These are phyloP conservation scores for Tympanoctomys barrerae DNA, from an alignment of 2,797 vertebrate species.

Conservation along the genomic window DNA sequence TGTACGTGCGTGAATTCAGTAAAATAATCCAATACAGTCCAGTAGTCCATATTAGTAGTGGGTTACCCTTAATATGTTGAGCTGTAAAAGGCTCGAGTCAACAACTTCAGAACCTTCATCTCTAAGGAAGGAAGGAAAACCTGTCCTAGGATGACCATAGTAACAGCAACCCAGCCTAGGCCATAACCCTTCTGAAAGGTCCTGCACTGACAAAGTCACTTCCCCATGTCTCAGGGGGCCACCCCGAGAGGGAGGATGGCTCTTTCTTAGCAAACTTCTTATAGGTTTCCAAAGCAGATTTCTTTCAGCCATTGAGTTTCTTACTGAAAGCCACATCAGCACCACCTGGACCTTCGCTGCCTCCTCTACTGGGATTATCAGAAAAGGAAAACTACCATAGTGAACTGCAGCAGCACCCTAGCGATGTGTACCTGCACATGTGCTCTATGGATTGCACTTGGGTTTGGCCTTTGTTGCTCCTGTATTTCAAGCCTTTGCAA, in stretches of 20 bases:
- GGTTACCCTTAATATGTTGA: too few relatives aligned
- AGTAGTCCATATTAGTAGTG: too few relatives aligned
- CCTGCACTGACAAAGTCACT: rapidly evolving
- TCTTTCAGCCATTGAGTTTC: not conserved
- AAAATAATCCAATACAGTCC: too few relatives aligned
- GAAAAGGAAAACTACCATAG: constrained; percentile 29
- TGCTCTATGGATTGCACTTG: too few relatives aligned
- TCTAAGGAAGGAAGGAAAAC: not conserved
- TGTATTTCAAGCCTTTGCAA: not conserved
- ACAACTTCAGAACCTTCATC: not conserved
- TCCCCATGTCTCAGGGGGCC: not conserved
- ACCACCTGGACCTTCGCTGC: not conserved
- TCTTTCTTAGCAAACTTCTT: not conserved
- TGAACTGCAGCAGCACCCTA: not conserved
- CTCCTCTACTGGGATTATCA: not conserved
- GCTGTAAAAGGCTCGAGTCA: too few relatives aligned
- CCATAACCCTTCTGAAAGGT: not conserved
- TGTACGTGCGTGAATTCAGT: too few relatives aligned
- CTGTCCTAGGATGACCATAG: not conserved
- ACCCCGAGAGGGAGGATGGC: not conserved
- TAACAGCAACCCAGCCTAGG: not conserved
- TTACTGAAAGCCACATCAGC: not conserved
- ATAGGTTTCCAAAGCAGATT: not conserved
- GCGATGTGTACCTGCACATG: rapidly evolving
- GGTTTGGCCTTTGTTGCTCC: not conserved